Evolutionary conservation across 30 jellyfish, hydroid and myxozoan genomes (phyloP).

Genomic region (Aurelia aurita complex sp. Pacific): DNA sequence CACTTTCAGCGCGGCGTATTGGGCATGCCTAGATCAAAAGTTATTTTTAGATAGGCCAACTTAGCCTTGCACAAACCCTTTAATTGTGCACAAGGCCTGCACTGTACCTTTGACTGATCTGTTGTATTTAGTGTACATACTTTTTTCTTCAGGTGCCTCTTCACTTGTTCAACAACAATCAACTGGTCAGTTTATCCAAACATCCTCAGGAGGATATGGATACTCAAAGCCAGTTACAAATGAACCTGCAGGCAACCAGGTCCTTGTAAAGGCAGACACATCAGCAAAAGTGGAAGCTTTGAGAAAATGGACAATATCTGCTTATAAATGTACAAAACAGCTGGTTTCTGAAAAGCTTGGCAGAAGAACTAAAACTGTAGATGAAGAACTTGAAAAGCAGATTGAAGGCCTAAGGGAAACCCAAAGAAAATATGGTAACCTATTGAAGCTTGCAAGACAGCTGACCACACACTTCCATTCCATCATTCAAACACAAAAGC

Average conservation of each 20-base stretch:
- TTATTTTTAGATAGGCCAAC: no score
- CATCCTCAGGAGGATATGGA: conserved; percentile 72
- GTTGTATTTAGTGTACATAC: not conserved
- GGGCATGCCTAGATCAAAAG: no score
- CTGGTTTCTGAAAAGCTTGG: conserved; percentile 98
- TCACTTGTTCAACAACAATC: conserved; percentile 41
- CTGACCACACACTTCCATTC: conserved; percentile 75
- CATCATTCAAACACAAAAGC: conserved; percentile 89
- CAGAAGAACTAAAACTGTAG: conserved; percentile 97
- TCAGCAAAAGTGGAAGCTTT: conserved; percentile 94
- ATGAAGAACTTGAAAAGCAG: conserved; percentile 94
- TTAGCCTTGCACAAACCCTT: not conserved
- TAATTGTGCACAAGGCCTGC: no score
- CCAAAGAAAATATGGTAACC: conserved; percentile 83
- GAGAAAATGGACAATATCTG: conserved; percentile 97
- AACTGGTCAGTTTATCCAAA: conserved; percentile 70
- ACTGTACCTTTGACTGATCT: no score
- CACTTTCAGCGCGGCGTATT: no score
- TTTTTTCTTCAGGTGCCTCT: conserved; percentile 32
- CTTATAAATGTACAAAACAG: conserved; percentile 95
- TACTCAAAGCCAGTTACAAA: conserved; percentile 54
- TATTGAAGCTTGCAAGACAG: conserved; percentile 90
- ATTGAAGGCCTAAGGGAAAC: conserved; percentile 90
- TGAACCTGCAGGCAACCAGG: conserved; percentile 30
- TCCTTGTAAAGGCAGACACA: conserved; percentile 82